Conservation (phyloP, 2,888 invertebrate genomes). For the Laspeyria flexula region DNA sequence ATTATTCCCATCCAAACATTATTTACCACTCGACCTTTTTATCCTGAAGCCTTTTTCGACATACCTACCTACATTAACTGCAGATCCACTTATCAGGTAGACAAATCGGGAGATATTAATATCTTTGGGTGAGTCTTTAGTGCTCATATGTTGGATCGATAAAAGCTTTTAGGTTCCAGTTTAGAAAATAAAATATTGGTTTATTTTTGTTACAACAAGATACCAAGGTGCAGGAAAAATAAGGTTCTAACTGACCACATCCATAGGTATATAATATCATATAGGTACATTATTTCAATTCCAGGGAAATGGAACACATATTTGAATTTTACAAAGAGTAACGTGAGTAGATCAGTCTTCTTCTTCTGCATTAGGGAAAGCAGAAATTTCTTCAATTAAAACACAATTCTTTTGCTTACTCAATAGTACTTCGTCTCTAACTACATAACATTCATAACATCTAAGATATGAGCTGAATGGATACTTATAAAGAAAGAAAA, state of each 20-base stretch:
- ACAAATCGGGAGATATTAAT: constrained; percentile 28
- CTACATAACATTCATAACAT: too few species aligned
- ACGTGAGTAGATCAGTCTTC: too few species aligned
- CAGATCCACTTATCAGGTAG: constrained; percentile 36
- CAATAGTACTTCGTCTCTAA: too few species aligned
- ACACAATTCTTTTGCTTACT: too few species aligned
- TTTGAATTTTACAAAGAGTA: too few species aligned
- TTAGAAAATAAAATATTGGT: constrained; percentile 22
- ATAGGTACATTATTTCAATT: too few species aligned
- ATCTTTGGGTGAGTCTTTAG: constrained; percentile 26
- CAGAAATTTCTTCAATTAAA: too few species aligned
- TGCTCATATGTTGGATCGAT: constrained; percentile 17
- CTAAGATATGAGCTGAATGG: too few species aligned
- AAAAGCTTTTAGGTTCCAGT: constrained; percentile 23
- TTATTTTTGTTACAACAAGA: constrained; percentile 1
- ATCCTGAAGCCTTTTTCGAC: constrained; percentile 43
- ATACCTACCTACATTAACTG: constrained; percentile 25
- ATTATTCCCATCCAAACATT: constrained; percentile 68
- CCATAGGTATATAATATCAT: too few species aligned
- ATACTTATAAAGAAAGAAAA: constrained; percentile 8
- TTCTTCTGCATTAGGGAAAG: too few species aligned
- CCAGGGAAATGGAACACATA: too few species aligned
- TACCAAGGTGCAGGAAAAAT: neutral
- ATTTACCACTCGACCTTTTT: constrained; percentile 46
- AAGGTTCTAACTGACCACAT: too few species aligned